A percentile compares a stretch with the other conserved stretches of the same genome.
phyloP scores from a whole-genome alignment of 1,140 invertebrate genomes.

The Coenobita brevimanus region DNA sequence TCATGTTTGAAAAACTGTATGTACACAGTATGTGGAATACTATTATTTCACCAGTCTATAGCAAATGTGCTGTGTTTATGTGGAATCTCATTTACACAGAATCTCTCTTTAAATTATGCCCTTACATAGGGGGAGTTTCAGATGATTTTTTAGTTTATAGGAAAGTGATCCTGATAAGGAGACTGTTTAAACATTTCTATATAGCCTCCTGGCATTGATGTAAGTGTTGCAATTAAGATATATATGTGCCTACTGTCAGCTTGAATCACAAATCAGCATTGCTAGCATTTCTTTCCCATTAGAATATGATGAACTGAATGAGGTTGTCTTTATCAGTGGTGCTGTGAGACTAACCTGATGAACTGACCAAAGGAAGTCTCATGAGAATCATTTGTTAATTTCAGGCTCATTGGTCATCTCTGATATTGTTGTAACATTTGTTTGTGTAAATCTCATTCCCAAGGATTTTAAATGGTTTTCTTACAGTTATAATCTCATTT shows the following conservation, averaged over 20 bases:
- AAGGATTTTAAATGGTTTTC: constrained; percentile 19
- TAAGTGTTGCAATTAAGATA: constrained; percentile 66
- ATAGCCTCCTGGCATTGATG: constrained; percentile 63
- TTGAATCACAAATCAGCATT: constrained; percentile 64
- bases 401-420: constrained; percentile 36
- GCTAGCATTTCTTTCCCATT: constrained; percentile 58
- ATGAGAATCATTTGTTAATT: constrained; percentile 27
- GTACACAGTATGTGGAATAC: neutral
- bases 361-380: constrained; percentile 7
- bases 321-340: constrained; percentile 29
- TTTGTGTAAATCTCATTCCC: constrained; percentile 52
- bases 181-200: constrained; percentile 62
- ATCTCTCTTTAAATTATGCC: constrained; percentile 46
- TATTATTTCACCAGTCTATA: neutral
- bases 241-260: constrained; percentile 66
- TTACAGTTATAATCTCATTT: neutral
- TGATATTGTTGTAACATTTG: constrained; percentile 53
- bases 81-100: constrained; percentile 54
- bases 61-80: constrained; percentile 11
- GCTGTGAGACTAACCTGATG: neutral
- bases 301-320: constrained; percentile 30
- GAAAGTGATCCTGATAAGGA: constrained; percentile 53
- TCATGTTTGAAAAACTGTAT: neutral
- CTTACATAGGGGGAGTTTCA: constrained; percentile 36
- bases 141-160: constrained; percentile 50